Percentiles rank a stretch among this genome's conserved stretches.
Conservation (phyloP, 2,113 vertebrate species). For the Spea bombifrons region DNA sequence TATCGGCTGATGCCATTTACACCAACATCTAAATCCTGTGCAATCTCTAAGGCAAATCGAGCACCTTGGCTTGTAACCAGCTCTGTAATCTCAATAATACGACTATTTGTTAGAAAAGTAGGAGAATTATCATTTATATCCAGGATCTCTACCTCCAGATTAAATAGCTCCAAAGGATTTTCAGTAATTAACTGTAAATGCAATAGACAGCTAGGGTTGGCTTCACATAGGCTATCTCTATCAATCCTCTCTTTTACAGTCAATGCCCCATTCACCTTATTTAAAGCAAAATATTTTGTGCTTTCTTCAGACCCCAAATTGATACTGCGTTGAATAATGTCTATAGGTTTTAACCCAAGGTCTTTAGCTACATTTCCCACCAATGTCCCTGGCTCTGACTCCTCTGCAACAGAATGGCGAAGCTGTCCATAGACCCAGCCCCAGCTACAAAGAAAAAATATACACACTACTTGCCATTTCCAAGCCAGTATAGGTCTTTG, state of each 20-base stretch:
- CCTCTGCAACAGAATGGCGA: conserved; percentile 29
- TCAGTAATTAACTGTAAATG: conserved; percentile 70
- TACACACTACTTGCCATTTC: conserved; percentile 25
- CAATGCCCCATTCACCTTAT: conserved; percentile 53
- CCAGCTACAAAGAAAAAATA: conserved; percentile 17
- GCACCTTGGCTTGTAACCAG: conserved; percentile 60
- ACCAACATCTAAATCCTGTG: conserved; percentile 73
- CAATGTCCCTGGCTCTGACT: conserved; percentile 66
- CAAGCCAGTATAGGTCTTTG: not conserved
- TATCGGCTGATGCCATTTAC: conserved; percentile 69
- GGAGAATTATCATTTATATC: conserved; percentile 79
- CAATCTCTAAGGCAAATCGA: conserved; percentile 69
- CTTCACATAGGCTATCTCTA: conserved; percentile 51
- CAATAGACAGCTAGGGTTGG: conserved; percentile 63
- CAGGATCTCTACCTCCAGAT: conserved; percentile 69
- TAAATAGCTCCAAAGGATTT: conserved; percentile 67
- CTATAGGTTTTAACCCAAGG: conserved; percentile 70
- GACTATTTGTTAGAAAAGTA: conserved; percentile 65
- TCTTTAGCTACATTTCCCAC: conserved; percentile 73
- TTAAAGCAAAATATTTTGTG: conserved; percentile 48
- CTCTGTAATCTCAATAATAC: conserved; percentile 66
- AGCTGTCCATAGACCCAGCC: conserved; percentile 49
- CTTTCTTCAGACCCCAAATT: conserved; percentile 47
- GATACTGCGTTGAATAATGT: conserved; percentile 52
- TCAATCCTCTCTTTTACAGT: conserved; percentile 65